Evolutionary conservation across 2,888 invertebrate genomes (phyloP).

Genomic region (Lasioglossum vierecki): DNA sequence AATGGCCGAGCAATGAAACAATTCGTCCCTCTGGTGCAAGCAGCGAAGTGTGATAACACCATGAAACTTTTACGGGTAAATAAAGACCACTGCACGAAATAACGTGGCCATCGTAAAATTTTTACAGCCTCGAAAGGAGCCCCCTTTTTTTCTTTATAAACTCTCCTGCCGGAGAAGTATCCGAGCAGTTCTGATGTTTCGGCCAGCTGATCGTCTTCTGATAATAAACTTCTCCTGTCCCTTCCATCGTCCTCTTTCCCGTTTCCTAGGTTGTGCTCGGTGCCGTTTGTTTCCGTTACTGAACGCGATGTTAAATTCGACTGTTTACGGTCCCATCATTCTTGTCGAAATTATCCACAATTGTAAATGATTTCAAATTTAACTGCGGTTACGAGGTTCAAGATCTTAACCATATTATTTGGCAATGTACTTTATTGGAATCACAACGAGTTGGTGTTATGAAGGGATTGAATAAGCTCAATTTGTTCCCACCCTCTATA

Average conservation of each 20-base stretch:
- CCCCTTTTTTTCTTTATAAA: conserved; percentile 45
- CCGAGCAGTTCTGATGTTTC: conserved; percentile 43
- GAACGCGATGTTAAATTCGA: not conserved
- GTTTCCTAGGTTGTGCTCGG: not conserved
- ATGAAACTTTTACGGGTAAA: conserved; percentile 72
- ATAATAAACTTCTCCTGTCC: conserved; percentile 30
- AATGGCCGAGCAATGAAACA: conserved; percentile 65
- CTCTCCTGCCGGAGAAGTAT: conserved; percentile 43
- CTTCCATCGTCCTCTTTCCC: not conserved
- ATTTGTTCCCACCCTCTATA: too few relatives aligned
- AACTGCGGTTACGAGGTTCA: too few relatives aligned
- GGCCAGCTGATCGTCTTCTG: conserved; percentile 40
- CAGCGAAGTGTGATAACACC: conserved; percentile 68
- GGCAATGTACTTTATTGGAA: too few relatives aligned
- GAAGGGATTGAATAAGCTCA: too few relatives aligned
- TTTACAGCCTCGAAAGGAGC: conserved; percentile 55
- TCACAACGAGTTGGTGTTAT: too few relatives aligned
- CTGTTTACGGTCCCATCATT: not conserved
- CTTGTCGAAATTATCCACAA: not conserved
- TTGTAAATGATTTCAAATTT: too few relatives aligned
- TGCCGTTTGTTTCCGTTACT: not conserved
- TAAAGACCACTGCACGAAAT: conserved; percentile 70
- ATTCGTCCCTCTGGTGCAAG: conserved; percentile 63
- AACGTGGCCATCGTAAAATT: conserved; percentile 69
- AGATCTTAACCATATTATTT: too few relatives aligned